Evolutionary conservation across 2,888 invertebrate genomes (phyloP).

Genomic region (Synanthedon vespiformis): DNA sequence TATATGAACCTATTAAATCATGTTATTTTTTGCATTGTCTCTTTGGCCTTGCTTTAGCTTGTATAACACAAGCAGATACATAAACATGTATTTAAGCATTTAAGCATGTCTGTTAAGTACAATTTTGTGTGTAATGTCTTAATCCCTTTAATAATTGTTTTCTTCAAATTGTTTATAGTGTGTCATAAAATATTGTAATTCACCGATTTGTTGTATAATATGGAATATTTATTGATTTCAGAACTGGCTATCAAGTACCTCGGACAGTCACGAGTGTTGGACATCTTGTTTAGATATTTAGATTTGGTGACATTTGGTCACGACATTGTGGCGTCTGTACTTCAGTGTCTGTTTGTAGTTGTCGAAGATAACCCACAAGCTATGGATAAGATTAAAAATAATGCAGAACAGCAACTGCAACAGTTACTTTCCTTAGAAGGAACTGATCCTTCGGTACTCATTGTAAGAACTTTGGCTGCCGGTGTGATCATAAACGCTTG

Average conservation of each 20-base stretch:
- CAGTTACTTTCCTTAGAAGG: constrained; percentile 46
- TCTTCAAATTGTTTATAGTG: too few relatives aligned
- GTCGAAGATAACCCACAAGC: constrained; percentile 77
- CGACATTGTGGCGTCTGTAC: constrained; percentile 67
- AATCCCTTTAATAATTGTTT: too few relatives aligned
- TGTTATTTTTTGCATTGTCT: too few relatives aligned
- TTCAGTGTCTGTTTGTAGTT: constrained; percentile 78
- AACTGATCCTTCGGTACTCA: constrained; percentile 42
- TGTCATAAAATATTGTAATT: too few relatives aligned
- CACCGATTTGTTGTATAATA: too few relatives aligned
- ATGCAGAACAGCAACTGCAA: constrained; percentile 52
- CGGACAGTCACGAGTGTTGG: constrained; percentile 73
- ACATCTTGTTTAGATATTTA: constrained; percentile 71
- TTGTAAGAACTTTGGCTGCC: constrained; percentile 69
- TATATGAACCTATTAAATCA: too few relatives aligned
- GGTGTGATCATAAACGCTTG: constrained; percentile 71
- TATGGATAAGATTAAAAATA: constrained; percentile 62
- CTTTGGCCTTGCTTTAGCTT: too few relatives aligned
- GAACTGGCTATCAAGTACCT: constrained; percentile 74
- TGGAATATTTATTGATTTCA: constrained; percentile 19
- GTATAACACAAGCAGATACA: too few relatives aligned
- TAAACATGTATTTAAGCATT: too few relatives aligned
- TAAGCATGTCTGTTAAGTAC: too few relatives aligned
- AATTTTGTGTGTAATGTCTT: too few relatives aligned
- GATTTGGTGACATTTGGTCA: constrained; percentile 68